Conservation (phyloP, 2,888 invertebrate genomes). For the Conistra vaccinii region DNA sequence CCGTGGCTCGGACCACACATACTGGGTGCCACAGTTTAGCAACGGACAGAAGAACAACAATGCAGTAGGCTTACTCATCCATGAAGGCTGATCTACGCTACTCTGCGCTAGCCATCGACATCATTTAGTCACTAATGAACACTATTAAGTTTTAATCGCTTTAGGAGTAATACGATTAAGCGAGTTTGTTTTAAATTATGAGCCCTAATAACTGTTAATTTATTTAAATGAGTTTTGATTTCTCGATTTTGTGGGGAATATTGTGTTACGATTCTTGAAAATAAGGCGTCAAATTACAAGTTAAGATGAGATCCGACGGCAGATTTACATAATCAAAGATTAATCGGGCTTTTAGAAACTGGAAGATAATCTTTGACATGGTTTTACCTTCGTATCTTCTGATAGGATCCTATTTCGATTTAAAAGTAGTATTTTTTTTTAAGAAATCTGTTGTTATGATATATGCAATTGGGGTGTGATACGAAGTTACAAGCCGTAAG, state of each 20-base stretch:
- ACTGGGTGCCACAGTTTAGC: slow-evolving; percentile 20
- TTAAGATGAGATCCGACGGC: not conserved
- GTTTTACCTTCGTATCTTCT: not conserved
- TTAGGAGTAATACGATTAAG: no score
- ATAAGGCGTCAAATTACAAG: not conserved
- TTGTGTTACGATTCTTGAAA: not conserved
- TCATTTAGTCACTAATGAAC: no score
- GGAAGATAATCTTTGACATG: not conserved
- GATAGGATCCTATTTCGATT: not conserved
- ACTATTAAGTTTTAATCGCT: not conserved
- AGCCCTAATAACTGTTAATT: not conserved
- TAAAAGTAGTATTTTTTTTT: not conserved
- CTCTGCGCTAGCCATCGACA: not conserved
- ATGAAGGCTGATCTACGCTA: slow-evolving; percentile 21
- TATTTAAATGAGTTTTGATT: not conserved
- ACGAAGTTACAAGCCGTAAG: not conserved
- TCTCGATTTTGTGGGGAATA: not conserved
- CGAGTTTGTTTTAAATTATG: not conserved
- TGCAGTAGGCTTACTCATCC: slow-evolving; percentile 14
- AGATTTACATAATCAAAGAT: slow-evolving; percentile 4
- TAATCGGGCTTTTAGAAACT: not conserved
- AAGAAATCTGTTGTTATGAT: not conserved
- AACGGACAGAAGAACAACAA: slow-evolving; percentile 33
- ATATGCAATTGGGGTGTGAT: not conserved
- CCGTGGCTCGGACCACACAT: slow-evolving; percentile 49